phyloP scores from a whole-genome alignment of 2,888 invertebrate species.

The Caenorhabditis sp. region DNA sequence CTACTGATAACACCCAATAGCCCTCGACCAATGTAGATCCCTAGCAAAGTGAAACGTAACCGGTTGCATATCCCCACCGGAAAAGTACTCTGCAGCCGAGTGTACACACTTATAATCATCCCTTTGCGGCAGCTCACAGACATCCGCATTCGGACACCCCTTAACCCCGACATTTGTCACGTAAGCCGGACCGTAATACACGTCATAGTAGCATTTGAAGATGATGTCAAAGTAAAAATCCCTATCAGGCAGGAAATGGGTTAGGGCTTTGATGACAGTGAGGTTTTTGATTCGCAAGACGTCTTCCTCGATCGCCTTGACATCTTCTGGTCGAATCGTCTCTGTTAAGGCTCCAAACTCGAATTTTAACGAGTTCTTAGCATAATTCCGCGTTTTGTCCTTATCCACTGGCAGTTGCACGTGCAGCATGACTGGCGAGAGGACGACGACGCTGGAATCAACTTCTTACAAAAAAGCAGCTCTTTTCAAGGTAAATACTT shows the following conservation, averaged over 20 bases:
- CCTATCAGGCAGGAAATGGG: conserved; percentile 7
- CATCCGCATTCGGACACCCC: conserved; percentile 52
- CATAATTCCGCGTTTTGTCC: too few species aligned
- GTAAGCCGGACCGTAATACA: conserved; percentile 27
- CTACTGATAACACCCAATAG: conserved; percentile 56
- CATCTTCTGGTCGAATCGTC: conserved; percentile 31
- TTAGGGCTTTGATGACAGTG: background rate
- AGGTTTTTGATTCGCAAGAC: conserved; percentile 23
- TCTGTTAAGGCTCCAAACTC: conserved; percentile 38
- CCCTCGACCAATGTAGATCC: conserved; percentile 13
- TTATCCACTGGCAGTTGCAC: too few species aligned
- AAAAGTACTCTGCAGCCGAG: conserved; percentile 44
- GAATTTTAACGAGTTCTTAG: conserved; percentile 37
- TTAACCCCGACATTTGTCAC: conserved; percentile 4
- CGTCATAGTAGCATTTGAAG: conserved; percentile 56
- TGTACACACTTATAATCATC: conserved; percentile 49
- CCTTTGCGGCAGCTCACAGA: conserved; percentile 44
- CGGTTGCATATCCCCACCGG: conserved; percentile 48
- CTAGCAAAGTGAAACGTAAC: conserved; percentile 39
- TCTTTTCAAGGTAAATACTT: too few species aligned
- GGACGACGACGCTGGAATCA: too few species aligned
- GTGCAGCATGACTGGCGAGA: too few species aligned
- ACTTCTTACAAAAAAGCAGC: too few species aligned
- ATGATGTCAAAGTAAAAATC: conserved; percentile 45
- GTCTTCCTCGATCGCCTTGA: conserved; percentile 40